Evolutionary conservation across 1,140 invertebrate species (phyloP).

Genomic region (Drosophila seguyi): DNA sequence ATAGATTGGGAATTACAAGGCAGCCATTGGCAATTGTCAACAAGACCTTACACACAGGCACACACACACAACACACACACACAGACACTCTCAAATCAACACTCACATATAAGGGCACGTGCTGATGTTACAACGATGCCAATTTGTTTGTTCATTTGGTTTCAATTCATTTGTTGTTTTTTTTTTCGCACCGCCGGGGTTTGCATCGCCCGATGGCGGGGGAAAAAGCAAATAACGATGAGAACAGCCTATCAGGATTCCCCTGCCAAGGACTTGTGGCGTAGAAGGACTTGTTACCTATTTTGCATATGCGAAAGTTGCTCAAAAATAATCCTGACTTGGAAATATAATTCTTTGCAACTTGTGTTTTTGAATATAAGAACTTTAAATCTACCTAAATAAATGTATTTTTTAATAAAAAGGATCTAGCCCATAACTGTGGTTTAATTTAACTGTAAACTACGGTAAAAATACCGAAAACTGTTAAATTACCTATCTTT

Average conservation of each 20-base stretch:
- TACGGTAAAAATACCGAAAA: no score
- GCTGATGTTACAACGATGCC: constrained; percentile 65
- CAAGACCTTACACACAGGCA: constrained; percentile 53
- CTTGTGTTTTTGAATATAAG: not conserved
- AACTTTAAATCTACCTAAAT: no score
- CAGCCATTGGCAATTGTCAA: constrained; percentile 79
- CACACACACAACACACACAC: constrained; percentile 6
- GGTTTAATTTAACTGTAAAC: no score
- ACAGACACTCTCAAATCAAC: constrained; percentile 3
- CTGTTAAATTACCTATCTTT: not conserved
- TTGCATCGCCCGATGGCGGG: not conserved
- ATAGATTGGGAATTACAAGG: constrained; percentile 83
- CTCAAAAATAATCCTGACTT: not conserved
- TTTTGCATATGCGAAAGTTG: constrained; percentile 13
- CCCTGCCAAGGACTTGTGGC: not conserved
- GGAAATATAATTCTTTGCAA: not conserved
- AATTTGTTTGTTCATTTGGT: constrained; percentile 70
- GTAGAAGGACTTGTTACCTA: constrained; percentile 1
- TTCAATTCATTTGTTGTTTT: constrained; percentile 40
- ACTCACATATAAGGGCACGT: constrained; percentile 51
- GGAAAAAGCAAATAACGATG: constrained; percentile 44
- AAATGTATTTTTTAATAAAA: no score
- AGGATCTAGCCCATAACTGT: no score
- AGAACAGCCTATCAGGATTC: constrained; percentile 13
- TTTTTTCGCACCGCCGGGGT: constrained; percentile 2